Evolutionary conservation across 2,113 vertebrate genomes (phyloP).

Genomic region (Caretta caretta): DNA sequence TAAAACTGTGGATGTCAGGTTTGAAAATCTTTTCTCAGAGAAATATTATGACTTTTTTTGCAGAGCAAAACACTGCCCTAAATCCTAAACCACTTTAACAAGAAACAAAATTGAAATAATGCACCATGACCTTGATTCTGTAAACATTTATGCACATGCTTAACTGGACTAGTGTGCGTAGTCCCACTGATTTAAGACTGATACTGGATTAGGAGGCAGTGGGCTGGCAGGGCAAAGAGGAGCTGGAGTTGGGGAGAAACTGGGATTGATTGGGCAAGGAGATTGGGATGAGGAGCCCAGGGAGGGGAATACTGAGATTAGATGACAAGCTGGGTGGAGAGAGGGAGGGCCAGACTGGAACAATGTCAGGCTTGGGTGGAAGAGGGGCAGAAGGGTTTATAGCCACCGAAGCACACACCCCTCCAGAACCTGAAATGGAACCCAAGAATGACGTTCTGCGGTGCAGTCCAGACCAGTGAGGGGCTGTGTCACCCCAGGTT

Average conservation of each 20-base stretch:
- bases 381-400: neutral
- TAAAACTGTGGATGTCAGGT: slow-evolving; percentile 94
- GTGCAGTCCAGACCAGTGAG: neutral
- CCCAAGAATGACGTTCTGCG: neutral
- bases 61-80: neutral
- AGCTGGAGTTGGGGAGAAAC: neutral
- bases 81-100: neutral
- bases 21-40: slow-evolving; percentile 66
- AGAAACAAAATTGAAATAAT: neutral
- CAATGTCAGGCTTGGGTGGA: neutral
- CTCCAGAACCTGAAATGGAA: neutral
- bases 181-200: neutral
- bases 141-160: neutral
- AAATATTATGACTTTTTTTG: neutral
- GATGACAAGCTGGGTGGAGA: neutral
- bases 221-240: neutral
- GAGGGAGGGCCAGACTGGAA: neutral
- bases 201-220: neutral
- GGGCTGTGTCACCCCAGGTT: neutral
- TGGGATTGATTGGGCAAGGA: neutral
- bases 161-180: neutral
- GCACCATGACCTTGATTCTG: neutral
- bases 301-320: neutral
- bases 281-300: neutral
- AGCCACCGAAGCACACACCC: neutral